Percentiles rank a stretch among this genome's conserved stretches.
phyloP scores from a whole-genome alignment of 1,140 invertebrate species.

The Triops cancriformis region DNA sequence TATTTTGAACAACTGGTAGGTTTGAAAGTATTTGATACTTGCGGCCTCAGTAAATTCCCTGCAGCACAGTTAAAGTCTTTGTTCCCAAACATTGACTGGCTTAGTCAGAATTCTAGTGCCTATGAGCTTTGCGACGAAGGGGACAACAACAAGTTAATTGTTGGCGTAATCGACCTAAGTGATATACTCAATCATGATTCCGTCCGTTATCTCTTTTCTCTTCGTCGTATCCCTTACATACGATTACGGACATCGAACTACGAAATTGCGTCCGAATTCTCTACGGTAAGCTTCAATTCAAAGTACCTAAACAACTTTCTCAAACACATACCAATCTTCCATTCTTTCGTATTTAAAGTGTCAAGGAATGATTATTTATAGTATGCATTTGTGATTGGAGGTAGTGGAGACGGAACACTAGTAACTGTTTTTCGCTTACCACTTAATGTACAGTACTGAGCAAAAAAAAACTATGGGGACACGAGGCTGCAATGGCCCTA shows the following conservation, averaged over 20 bases:
- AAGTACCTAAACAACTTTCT: background rate
- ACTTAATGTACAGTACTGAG: too few relatives aligned
- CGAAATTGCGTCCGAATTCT: background rate
- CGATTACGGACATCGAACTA: background rate
- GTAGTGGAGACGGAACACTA: too few relatives aligned
- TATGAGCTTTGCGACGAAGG: background rate
- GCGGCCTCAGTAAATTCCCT: constrained; percentile 29
- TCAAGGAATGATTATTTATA: background rate
- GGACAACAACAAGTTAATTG: constrained; percentile 8
- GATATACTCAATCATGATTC: constrained; percentile 21
- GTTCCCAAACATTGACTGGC: constrained; percentile 29
- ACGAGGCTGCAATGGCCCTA: too few relatives aligned
- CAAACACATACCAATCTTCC: background rate
- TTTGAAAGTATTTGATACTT: constrained; percentile 32
- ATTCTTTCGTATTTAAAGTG: background rate
- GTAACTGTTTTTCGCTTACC: too few relatives aligned
- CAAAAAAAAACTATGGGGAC: too few relatives aligned
- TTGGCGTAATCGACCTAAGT: constrained; percentile 31
- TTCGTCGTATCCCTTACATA: constrained; percentile 33
- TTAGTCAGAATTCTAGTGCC: constrained; percentile 14
- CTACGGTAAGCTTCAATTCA: background rate
- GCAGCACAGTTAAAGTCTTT: constrained; percentile 29
- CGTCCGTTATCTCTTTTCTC: constrained; percentile 28
- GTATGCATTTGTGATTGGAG: too few relatives aligned
- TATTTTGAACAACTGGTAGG: constrained; percentile 20